Evolutionary conservation across 2,113 vertebrate species (phyloP), one percentile per base, ranked within the genome.

Genomic region (Marmota monax): DNA sequence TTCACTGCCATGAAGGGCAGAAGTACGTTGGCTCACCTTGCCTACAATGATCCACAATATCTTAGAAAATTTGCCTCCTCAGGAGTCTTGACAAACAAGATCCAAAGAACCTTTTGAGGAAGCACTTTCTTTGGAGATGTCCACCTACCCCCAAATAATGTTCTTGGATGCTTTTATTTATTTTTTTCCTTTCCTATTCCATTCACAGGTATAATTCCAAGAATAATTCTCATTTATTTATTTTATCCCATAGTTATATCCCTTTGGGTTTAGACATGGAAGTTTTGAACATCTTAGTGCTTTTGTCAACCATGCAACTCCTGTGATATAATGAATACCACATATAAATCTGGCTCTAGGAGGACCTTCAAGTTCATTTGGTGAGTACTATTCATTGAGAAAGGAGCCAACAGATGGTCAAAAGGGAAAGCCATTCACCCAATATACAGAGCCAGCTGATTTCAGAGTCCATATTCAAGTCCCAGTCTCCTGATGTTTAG

Each of bases 191-290:
- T 51, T 39, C 45, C 45, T 93, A 16, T 72, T 45, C 20, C 53
- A 93, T 5, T 72, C 3, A 14, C 32, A 74, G 10, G 13, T 86
- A 76, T 56, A 39, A 93, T 51, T 70, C 53, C 25, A 80, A 7
- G 23, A 29, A 51, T 74, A 86, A 90, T 84, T 95, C 76, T 85
- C 42, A 48, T 39, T 37, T 82, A 39, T 91, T 94, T 67, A 42
- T 69, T 83, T 93, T 69, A 82, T 67, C 45, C 25, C 77, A 12
- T 39, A 84, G 67, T 91, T 80, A 77, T 42, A 45, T 73, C 34
- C 37, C 32, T 88, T 63, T 88, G 37, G 65, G 14, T 88, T 96
- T 80, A 85, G 51, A 85, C 2, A 23, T 69, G 34, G n/a, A 92
- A 70, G 11, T 70, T 87, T 86, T 88, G 83, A 95, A 89, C 45